Evolutionary conservation across 2,797 vertebrate species (phyloP).

Genomic region (Sebastes iracundus): DNA sequence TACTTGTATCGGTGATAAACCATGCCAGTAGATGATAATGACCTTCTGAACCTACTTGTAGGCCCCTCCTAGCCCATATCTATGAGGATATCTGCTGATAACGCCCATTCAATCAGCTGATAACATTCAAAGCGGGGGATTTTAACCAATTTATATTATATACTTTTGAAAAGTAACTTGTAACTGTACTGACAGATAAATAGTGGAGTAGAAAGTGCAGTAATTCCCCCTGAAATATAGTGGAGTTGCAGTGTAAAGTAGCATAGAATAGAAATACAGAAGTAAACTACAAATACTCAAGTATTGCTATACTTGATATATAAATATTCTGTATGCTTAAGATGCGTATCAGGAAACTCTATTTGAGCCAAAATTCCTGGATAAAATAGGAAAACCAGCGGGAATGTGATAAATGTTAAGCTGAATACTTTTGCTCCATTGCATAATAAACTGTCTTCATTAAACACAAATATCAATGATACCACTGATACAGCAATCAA

Average conservation of each 20-base stretch:
- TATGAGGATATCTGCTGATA: neutral
- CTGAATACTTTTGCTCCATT: neutral
- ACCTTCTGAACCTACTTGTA: neutral
- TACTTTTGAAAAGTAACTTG: neutral
- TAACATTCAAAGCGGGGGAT: neutral
- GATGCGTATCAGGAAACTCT: neutral
- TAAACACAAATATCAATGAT: neutral
- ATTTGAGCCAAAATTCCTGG: neutral
- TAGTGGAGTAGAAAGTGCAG: neutral
- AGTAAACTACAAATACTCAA: neutral
- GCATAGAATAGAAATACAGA: neutral
- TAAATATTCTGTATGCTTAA: neutral
- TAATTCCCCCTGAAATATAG: neutral
- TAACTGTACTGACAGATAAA: neutral
- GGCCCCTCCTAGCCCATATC: neutral
- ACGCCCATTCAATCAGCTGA: neutral
- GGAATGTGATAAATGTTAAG: neutral
- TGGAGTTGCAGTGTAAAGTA: neutral
- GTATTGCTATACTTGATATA: neutral
- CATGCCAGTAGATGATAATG: too few species aligned
- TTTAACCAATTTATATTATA: neutral
- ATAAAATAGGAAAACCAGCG: neutral
- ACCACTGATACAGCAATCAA: slow-evolving; percentile 14
- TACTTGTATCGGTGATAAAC: too few species aligned
- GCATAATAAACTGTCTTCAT: slow-evolving; percentile 12